These are phyloP conservation scores for Solea senegalensis DNA, from an alignment of 2,113 vertebrate genomes.

Conservation along the genomic window DNA sequence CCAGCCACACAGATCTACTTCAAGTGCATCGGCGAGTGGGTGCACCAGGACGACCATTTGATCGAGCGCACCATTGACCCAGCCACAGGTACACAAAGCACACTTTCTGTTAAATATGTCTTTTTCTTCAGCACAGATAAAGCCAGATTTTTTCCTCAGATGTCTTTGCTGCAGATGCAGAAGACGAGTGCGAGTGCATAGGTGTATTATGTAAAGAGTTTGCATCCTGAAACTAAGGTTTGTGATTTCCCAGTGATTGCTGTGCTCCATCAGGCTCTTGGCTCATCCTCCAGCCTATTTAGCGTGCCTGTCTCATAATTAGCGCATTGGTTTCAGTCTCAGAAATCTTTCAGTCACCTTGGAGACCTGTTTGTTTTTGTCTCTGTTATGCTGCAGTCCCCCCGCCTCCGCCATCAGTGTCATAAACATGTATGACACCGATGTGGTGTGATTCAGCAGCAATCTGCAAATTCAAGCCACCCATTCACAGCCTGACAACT, in stretches of 20 bases:
- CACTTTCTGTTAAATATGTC: background rate
- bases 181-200: conserved; percentile 16
- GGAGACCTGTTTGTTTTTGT: conserved; percentile 77
- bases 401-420: conserved; percentile 65
- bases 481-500: conserved; percentile 70
- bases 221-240: conserved; percentile 52
- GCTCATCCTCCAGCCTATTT: conserved; percentile 68
- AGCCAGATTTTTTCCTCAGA: conserved; percentile 1
- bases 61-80: conserved; percentile 89
- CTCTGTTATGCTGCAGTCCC: conserved; percentile 52
- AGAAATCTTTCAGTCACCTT: conserved; percentile 70
- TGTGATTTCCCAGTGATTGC: conserved; percentile 69
- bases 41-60: conserved; percentile 93
- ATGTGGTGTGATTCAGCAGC: conserved; percentile 67
- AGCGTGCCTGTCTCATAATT: conserved; percentile 71
- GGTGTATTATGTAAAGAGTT: conserved; percentile 55
- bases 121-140: background rate
- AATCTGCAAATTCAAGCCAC: conserved; percentile 70
- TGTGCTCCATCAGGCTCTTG: conserved; percentile 62
- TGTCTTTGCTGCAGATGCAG: conserved; percentile 1
- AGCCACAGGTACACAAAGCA: conserved; percentile 84
- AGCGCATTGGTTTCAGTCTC: conserved; percentile 70
- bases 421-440: conserved; percentile 73
- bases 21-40: conserved; percentile 99
- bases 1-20: conserved; percentile 99